A percentile compares a stretch with the other conserved stretches of the same genome.
phyloP scores from a whole-genome alignment of 2,797 vertebrate genomes.

The Vultur gryphus region DNA sequence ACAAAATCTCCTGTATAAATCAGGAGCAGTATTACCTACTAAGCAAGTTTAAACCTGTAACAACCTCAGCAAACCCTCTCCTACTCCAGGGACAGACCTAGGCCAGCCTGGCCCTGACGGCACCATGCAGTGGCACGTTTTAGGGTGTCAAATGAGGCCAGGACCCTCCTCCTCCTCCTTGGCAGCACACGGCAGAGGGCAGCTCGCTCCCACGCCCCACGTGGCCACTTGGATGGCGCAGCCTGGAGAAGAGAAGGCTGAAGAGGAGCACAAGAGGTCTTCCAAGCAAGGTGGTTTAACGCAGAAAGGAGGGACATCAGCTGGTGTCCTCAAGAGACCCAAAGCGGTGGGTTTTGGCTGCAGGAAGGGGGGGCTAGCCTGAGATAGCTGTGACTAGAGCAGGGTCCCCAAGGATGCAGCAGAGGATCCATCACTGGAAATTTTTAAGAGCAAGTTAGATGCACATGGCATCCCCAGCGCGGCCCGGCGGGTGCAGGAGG shows the following conservation, averaged over 20 bases:
- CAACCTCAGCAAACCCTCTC: neutral
- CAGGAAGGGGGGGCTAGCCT: neutral
- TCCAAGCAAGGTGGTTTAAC: neutral
- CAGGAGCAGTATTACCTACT: neutral
- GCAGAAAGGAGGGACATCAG: neutral
- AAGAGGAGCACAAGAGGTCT: neutral
- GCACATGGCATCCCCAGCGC: accelerated
- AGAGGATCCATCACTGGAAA: neutral
- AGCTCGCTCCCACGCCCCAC: accelerated
- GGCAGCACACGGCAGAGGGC: accelerated
- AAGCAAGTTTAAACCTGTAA: neutral
- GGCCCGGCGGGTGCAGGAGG: accelerated
- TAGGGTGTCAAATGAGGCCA: neutral
- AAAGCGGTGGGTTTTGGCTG: neutral
- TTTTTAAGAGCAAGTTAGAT: neutral
- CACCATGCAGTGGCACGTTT: neutral
- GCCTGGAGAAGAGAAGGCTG: neutral
- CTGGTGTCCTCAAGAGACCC: neutral
- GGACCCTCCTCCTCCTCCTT: neutral
- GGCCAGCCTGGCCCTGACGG: neutral
- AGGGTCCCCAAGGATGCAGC: neutral
- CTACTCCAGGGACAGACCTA: neutral
- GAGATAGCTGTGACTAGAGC: neutral
- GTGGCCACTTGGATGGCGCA: accelerated
- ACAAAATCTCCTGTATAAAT: neutral